A percentile compares a stretch with the other conserved stretches of the same genome.
These are phyloP conservation scores for Aphrophora alni DNA, from an alignment of 2,888 invertebrate genomes.

Conservation along the genomic window DNA sequence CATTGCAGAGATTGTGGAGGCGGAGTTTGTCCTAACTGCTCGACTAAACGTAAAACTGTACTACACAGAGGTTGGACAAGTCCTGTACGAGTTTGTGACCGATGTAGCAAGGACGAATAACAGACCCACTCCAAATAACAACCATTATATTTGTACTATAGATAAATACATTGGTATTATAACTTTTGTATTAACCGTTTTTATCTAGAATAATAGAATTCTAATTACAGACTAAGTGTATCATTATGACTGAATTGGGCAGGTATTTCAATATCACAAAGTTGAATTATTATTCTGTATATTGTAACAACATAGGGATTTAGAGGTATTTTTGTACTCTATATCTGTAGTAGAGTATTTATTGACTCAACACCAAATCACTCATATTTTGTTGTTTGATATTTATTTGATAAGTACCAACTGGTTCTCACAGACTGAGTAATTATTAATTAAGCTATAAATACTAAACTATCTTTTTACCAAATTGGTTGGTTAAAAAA, in stretches of 20 bases:
- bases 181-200: background rate
- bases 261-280: background rate
- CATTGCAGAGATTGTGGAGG: slow-evolving; percentile 77
- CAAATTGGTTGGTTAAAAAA: too few relatives aligned
- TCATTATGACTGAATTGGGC: background rate
- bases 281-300: too few relatives aligned
- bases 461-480: too few relatives aligned
- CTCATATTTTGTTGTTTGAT: too few relatives aligned
- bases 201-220: background rate
- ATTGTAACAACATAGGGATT: too few relatives aligned
- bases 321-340: too few relatives aligned
- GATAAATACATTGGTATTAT: background rate
- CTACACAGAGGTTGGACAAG: slow-evolving; percentile 74
- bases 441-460: too few relatives aligned
- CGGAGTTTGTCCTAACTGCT: slow-evolving; percentile 71
- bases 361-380: too few relatives aligned
- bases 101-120: slow-evolving; percentile 59
- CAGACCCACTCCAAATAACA: background rate
- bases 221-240: background rate
- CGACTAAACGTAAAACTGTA: slow-evolving; percentile 68
- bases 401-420: too few relatives aligned
- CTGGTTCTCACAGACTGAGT: too few relatives aligned
- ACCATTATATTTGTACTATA: background rate
- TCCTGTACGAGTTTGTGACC: slow-evolving; percentile 76
- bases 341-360: too few relatives aligned